Percentiles rank a stretch among this genome's conserved stretches.
Evolutionary conservation across 2,113 vertebrate species (phyloP).

Genomic region (Burhinus bistriatus): DNA sequence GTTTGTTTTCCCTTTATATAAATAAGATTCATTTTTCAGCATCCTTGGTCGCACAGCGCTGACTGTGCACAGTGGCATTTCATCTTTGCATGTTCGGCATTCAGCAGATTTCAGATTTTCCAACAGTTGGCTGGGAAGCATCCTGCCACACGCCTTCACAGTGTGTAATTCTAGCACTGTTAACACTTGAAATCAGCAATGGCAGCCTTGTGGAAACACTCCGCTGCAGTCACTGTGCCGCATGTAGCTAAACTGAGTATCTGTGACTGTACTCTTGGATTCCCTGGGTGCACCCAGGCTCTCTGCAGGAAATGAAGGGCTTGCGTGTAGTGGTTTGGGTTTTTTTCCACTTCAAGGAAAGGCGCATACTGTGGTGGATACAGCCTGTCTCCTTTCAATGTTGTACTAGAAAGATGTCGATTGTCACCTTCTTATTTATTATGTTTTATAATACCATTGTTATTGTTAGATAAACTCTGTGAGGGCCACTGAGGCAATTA

Average conservation of each 20-base stretch:
- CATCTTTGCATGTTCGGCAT: background rate
- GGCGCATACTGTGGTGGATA: background rate
- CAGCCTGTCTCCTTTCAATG: background rate
- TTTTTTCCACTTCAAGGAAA: background rate
- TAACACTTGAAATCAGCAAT: background rate
- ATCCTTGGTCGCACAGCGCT: background rate
- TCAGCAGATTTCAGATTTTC: conserved; percentile 1
- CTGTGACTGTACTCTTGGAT: background rate
- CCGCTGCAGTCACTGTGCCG: background rate
- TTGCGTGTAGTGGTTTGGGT: background rate
- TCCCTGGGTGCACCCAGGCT: background rate
- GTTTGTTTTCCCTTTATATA: background rate
- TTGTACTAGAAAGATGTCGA: background rate
- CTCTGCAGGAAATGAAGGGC: background rate
- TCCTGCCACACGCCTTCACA: background rate
- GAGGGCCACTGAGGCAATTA: background rate
- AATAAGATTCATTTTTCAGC: background rate
- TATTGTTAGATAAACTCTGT: background rate
- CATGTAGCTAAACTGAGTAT: background rate
- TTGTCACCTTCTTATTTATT: background rate
- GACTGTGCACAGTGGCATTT: background rate
- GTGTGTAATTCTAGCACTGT: background rate
- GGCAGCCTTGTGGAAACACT: background rate
- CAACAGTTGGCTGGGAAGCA: background rate
- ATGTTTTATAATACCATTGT: background rate